These are phyloP conservation scores for Mermis nigrescens DNA, from an alignment of 2,888 invertebrate species.

Conservation along the genomic window DNA sequence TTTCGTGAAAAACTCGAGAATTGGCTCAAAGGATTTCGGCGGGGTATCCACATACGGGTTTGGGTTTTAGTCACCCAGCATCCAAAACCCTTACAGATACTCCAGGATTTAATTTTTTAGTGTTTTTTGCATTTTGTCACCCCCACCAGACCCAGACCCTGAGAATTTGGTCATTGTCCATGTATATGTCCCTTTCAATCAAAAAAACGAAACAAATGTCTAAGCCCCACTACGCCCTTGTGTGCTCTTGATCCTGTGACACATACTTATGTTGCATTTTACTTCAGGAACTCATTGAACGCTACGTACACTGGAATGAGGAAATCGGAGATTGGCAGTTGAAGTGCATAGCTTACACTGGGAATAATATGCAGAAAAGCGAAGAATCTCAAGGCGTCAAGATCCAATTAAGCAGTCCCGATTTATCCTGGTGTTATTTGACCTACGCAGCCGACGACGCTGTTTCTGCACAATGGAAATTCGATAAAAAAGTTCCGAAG, in stretches of 20 bases:
- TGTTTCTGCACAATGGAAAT: too few species aligned
- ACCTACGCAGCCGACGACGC: too few species aligned
- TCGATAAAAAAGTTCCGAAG: too few species aligned
- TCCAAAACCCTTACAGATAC: too few species aligned
- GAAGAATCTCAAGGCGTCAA: conserved; percentile 3
- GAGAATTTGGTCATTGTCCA: too few species aligned
- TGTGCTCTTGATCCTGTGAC: neutral
- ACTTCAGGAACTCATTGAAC: conserved; percentile 61
- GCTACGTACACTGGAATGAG: conserved; percentile 87
- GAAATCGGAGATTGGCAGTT: conserved; percentile 97
- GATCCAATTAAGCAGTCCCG: neutral
- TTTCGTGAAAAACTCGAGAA: too few species aligned
- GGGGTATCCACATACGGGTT: too few species aligned
- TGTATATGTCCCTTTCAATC: neutral
- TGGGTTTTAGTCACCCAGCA: too few species aligned
- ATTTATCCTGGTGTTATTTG: conserved; percentile 5
- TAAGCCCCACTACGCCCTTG: neutral
- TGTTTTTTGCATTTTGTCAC: too few species aligned
- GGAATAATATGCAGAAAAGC: conserved; percentile 78
- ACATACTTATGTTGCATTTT: neutral
- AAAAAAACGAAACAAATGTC: neutral
- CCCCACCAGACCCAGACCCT: too few species aligned
- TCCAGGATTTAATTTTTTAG: too few species aligned
- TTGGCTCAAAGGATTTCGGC: too few species aligned
- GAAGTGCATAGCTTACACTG: conserved; percentile 90